Evolutionary conservation across 2,797 vertebrate genomes (phyloP).

Genomic region (Mastacembelus armatus): DNA sequence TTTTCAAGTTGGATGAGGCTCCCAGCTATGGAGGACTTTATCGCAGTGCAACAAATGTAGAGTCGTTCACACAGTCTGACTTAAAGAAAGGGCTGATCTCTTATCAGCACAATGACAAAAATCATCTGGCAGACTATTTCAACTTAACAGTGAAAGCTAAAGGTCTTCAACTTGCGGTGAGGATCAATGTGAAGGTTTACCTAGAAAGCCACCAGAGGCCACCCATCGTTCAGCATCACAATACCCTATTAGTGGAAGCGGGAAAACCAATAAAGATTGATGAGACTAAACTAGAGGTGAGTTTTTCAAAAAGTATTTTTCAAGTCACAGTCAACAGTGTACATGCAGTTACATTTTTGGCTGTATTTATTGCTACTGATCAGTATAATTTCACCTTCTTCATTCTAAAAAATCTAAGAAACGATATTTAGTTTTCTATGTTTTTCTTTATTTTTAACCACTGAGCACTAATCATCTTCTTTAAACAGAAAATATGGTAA

Average conservation of each 20-base stretch:
- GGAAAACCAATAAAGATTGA: constrained; percentile 89
- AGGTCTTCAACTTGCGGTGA: constrained; percentile 69
- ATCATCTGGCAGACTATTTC: constrained; percentile 85
- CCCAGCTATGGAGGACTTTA: constrained; percentile 87
- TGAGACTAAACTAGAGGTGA: constrained; percentile 86
- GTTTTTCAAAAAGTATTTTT: constrained; percentile 37
- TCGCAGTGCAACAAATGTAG: constrained; percentile 60
- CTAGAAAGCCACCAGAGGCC: constrained; percentile 88
- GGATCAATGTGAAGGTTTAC: constrained; percentile 83
- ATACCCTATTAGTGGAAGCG: constrained; percentile 89
- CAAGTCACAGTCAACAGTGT: not conserved
- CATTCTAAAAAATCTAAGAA: too few species aligned
- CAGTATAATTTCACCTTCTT: too few species aligned
- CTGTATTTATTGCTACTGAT: too few species aligned
- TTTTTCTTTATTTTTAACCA: too few species aligned
- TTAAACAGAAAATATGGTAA: too few species aligned
- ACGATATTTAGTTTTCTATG: too few species aligned
- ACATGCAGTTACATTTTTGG: not conserved
- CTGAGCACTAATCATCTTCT: too few species aligned
- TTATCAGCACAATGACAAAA: constrained; percentile 86
- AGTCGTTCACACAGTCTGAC: constrained; percentile 87
- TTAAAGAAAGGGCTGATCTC: constrained; percentile 81
- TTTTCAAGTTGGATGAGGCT: constrained; percentile 75
- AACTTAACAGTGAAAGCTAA: constrained; percentile 85
- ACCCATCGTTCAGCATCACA: constrained; percentile 81